Percentiles rank a stretch among this genome's conserved stretches.
Conservation (phyloP, 2,113 vertebrate species). For the Corapipo altera region DNA sequence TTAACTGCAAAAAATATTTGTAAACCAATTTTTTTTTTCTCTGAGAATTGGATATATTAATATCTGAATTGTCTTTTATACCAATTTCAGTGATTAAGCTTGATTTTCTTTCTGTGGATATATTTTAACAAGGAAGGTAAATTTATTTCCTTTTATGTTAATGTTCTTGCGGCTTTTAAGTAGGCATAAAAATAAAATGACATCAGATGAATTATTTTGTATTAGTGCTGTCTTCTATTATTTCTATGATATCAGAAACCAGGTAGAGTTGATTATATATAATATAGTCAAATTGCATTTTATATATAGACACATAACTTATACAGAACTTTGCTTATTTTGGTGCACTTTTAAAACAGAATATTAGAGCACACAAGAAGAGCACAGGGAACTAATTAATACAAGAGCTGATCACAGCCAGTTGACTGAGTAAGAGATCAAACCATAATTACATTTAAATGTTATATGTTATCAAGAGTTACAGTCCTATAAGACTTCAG, state of each 20-base stretch:
- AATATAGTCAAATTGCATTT: not conserved
- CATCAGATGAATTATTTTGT: not conserved
- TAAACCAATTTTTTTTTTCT: not conserved
- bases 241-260: not conserved
- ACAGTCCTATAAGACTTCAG: not conserved
- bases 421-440: not conserved
- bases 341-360: not conserved
- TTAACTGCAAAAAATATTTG: not conserved
- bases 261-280: not conserved
- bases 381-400: not conserved
- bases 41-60: not conserved
- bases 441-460: not conserved
- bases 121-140: not conserved
- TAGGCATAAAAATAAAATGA: not conserved
- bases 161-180: not conserved
- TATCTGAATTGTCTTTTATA: not conserved
- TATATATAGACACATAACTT: not conserved
- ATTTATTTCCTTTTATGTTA: not conserved
- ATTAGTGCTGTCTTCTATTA: not conserved
- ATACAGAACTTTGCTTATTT: not conserved
- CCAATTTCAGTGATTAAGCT: not conserved
- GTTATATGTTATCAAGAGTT: not conserved
- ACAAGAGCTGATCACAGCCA: not conserved
- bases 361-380: not conserved
- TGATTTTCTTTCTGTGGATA: not conserved